Conservation (phyloP, 2,888 invertebrate genomes). For the Cryptosula pallasiana region DNA sequence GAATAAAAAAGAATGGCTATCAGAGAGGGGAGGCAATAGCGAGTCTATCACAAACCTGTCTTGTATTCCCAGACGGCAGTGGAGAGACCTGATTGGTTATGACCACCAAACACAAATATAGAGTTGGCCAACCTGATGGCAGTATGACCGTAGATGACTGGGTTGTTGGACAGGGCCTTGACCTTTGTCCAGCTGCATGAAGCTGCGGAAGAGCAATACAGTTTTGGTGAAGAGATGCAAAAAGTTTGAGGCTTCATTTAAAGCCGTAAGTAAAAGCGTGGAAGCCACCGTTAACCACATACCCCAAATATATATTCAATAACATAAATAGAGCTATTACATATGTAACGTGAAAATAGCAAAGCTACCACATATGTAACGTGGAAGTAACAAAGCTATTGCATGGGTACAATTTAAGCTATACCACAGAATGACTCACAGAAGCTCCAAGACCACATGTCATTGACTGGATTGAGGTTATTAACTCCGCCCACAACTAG, state of each 20-base stretch:
- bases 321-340: too few species aligned
- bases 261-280: too few species aligned
- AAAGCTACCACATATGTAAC: too few species aligned
- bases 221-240: too few species aligned
- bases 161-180: background rate
- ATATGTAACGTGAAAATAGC: too few species aligned
- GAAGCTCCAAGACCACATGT: conserved; percentile 76
- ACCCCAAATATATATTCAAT: too few species aligned
- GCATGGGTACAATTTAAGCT: too few species aligned
- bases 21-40: too few species aligned
- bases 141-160: conserved; percentile 9
- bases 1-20: too few species aligned
- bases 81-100: background rate
- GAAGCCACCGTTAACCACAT: too few species aligned
- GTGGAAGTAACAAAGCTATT: too few species aligned
- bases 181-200: conserved; percentile 6
- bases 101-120: background rate
- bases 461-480: conserved; percentile 70
- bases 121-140: background rate
- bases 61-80: background rate
- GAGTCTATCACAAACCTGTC: background rate
- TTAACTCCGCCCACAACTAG: conserved; percentile 86
- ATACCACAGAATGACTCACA: conserved; percentile 55
- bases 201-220: background rate
- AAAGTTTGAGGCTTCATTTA: too few species aligned